A percentile compares a stretch with the other conserved stretches of the same genome.
Conservation (phyloP, 2,113 vertebrate genomes). For the Oryzias melastigma region DNA sequence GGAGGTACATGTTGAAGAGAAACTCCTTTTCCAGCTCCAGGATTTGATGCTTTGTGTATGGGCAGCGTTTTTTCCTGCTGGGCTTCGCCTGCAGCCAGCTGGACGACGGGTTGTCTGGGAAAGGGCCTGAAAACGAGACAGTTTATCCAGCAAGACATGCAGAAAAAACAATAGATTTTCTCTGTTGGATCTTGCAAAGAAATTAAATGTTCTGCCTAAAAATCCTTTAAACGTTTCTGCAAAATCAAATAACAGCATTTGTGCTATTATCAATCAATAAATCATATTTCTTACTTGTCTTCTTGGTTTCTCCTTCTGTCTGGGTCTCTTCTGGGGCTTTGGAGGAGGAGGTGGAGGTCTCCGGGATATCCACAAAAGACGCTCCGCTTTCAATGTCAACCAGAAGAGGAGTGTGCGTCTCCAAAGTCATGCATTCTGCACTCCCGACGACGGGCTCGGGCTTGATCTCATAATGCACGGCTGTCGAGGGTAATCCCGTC, state of each 20-base stretch:
- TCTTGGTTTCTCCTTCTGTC: conserved; percentile 81
- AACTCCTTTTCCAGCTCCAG: conserved; percentile 98
- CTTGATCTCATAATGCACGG: conserved; percentile 94
- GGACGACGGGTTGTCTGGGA: conserved; percentile 91
- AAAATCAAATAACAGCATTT: background rate
- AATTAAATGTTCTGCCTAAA: background rate
- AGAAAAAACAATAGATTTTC: no score
- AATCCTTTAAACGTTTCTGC: no score
- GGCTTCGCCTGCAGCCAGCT: conserved; percentile 99
- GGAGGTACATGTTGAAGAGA: conserved; percentile 99
- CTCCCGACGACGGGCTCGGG: conserved; percentile 89
- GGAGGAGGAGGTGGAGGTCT: conserved; percentile 83
- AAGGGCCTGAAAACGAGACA: conserved; percentile 47
- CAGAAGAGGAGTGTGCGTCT: conserved; percentile 90
- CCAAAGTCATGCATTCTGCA: conserved; percentile 86
- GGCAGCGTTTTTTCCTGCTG: conserved; percentile 95
- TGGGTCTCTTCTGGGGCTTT: conserved; percentile 82
- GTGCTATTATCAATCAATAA: background rate
- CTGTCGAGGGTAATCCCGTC: conserved; percentile 87
- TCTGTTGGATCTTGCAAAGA: no score
- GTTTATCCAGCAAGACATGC: conserved; percentile 25
- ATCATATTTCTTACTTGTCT: conserved; percentile 84
- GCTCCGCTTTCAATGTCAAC: conserved; percentile 89
- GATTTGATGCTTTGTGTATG: conserved; percentile 96
- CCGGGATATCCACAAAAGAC: conserved; percentile 84